A percentile compares a stretch with the other conserved stretches of the same genome.
These are phyloP conservation scores for Dallia pectoralis DNA, from an alignment of 2,797 vertebrate species.

Conservation along the genomic window DNA sequence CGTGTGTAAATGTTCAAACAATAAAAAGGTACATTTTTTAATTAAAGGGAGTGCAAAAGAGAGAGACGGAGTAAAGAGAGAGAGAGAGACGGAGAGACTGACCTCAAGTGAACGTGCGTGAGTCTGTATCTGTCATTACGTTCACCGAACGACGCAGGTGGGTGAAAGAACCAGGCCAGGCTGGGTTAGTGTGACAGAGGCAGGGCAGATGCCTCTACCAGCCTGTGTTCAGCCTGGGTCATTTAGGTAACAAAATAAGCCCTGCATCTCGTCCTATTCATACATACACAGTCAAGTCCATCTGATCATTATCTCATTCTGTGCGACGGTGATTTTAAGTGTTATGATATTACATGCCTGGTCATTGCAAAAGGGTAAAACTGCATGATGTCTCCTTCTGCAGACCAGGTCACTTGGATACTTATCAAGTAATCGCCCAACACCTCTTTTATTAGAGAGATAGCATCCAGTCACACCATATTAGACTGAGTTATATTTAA, in stretches of 20 bases:
- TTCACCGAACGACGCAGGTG: background rate
- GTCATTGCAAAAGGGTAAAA: background rate
- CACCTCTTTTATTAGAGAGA: slow-evolving; percentile 5
- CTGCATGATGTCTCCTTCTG: background rate
- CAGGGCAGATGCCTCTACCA: background rate
- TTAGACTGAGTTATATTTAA: slow-evolving; percentile 48
- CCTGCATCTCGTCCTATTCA: background rate
- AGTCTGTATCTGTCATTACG: background rate
- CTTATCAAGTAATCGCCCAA: slow-evolving; percentile 32
- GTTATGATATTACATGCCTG: background rate
- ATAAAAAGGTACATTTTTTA: background rate
- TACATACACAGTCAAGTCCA: background rate
- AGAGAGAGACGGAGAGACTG: background rate
- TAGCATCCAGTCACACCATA: slow-evolving; percentile 39
- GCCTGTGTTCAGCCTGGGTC: background rate
- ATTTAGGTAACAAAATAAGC: background rate
- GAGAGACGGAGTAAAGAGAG: background rate
- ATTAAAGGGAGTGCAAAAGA: background rate
- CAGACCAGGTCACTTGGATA: background rate
- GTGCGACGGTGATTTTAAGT: background rate
- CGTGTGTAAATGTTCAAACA: slow-evolving; percentile 1
- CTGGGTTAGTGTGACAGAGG: background rate
- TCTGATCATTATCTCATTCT: background rate
- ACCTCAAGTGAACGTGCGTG: background rate
- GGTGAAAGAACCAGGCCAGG: background rate